Percentiles rank a stretch among this genome's conserved stretches.
Conservation (phyloP, 1,140 invertebrate genomes). For the Anoplophora glabripennis region DNA sequence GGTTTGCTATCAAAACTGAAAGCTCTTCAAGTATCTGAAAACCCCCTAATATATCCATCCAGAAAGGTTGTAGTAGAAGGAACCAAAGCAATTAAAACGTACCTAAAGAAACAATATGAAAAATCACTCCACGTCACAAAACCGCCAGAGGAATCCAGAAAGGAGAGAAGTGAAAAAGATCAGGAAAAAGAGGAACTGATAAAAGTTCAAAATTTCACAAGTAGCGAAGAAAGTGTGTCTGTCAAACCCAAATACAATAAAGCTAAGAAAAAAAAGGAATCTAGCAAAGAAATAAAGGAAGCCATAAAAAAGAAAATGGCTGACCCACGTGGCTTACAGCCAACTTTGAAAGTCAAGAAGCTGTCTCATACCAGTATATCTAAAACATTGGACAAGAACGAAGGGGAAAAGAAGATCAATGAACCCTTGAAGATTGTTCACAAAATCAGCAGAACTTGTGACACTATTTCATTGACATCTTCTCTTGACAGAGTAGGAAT, state of each 20-base stretch:
- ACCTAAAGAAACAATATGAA: constrained; percentile 34
- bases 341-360: constrained; percentile 22
- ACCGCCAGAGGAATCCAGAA: constrained; percentile 2
- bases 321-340: not conserved
- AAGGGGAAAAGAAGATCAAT: constrained; percentile 13
- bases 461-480: constrained; percentile 35
- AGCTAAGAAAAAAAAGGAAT: not conserved
- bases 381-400: not conserved
- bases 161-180: constrained; percentile 5
- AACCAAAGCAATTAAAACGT: constrained; percentile 33
- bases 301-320: not conserved
- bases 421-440: constrained; percentile 33
- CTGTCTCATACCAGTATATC: constrained; percentile 3
- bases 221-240: not conserved
- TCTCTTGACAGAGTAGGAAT: constrained; percentile 28
- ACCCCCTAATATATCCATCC: constrained; percentile 42
- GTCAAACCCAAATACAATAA: constrained; percentile 4
- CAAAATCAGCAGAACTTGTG: constrained; percentile 30
- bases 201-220: not conserved
- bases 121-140: not conserved
- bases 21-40: constrained; percentile 43
- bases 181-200: constrained; percentile 5
- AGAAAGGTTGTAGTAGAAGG: constrained; percentile 34
- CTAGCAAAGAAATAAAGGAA: not conserved
- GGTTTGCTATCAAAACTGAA: constrained; percentile 40